A percentile compares a stretch with the other conserved stretches of the same genome.
phyloP scores from a whole-genome alignment of 2,113 vertebrate species.

The Pyxicephalus adspersus region DNA sequence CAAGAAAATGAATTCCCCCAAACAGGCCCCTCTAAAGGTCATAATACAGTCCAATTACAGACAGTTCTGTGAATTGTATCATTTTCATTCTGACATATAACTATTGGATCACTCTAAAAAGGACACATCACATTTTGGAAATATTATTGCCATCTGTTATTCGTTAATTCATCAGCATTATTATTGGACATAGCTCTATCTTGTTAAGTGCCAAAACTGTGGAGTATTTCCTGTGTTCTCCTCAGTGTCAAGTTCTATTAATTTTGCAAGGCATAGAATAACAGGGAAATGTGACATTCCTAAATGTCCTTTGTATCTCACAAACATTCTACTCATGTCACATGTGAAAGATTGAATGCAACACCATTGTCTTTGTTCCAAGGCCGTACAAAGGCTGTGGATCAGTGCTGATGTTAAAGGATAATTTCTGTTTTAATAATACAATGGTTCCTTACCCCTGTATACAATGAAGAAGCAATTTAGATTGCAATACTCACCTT shows the following conservation, averaged over 20 bases:
- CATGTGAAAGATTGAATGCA: background rate
- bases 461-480: too few species aligned
- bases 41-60: too few species aligned
- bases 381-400: too few species aligned
- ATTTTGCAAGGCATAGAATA: slow-evolving; percentile 9
- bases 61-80: background rate
- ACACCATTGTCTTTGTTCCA: background rate
- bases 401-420: too few species aligned
- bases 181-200: slow-evolving; percentile 14
- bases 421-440: too few species aligned
- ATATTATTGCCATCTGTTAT: slow-evolving; percentile 26
- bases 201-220: slow-evolving; percentile 19
- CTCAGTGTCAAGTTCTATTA: slow-evolving; percentile 15
- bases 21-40: too few species aligned
- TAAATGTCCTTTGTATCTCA: slow-evolving; percentile 5
- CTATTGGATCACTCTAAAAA: background rate
- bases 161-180: slow-evolving; percentile 28
- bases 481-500: too few species aligned
- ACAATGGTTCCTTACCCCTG: too few species aligned
- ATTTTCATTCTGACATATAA: slow-evolving; percentile 4
- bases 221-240: slow-evolving; percentile 32
- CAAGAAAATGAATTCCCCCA: too few species aligned
- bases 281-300: background rate
- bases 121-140: background rate
- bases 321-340: slow-evolving; percentile 12